Percentiles rank a stretch among this genome's conserved stretches.
phyloP scores from a whole-genome alignment of 2,888 invertebrate species.

The Cantharis rustica region DNA sequence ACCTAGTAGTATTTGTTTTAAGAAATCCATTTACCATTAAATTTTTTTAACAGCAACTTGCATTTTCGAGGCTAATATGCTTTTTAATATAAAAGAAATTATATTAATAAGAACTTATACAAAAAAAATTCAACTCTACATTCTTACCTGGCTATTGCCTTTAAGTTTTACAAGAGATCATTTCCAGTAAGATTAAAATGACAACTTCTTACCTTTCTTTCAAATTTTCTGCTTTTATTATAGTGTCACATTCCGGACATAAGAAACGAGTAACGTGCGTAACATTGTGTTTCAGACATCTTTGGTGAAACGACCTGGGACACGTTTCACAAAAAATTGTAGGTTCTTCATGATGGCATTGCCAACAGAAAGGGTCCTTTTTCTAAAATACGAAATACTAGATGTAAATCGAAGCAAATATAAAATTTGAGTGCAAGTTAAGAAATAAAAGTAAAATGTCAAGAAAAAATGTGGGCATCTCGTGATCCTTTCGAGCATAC shows the following conservation, averaged over 20 bases:
- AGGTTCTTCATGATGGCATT: conserved; percentile 77
- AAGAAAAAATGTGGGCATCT: not conserved
- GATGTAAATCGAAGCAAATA: not conserved
- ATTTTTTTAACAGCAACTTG: no score
- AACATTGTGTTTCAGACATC: conserved; percentile 68
- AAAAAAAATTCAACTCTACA: no score
- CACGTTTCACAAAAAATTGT: conserved; percentile 79
- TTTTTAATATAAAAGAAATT: no score
- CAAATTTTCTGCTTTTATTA: conserved; percentile 73
- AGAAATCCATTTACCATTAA: no score
- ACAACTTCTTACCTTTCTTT: conserved; percentile 64
- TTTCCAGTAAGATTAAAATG: not conserved
- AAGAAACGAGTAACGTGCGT: conserved; percentile 70
- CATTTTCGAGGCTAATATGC: no score
- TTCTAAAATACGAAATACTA: conserved; percentile 40
- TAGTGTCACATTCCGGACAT: conserved; percentile 83
- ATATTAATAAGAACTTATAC: no score
- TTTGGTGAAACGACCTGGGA: conserved; percentile 81
- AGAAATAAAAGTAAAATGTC: not conserved
- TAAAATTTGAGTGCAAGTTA: not conserved
- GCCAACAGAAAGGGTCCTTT: conserved; percentile 87
- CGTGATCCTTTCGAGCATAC: not conserved
- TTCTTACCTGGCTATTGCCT: no score
- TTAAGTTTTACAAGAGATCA: no score
- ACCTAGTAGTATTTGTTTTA: no score